phyloP scores from a whole-genome alignment of 2,888 invertebrate genomes.

The Aphrophora alni region DNA sequence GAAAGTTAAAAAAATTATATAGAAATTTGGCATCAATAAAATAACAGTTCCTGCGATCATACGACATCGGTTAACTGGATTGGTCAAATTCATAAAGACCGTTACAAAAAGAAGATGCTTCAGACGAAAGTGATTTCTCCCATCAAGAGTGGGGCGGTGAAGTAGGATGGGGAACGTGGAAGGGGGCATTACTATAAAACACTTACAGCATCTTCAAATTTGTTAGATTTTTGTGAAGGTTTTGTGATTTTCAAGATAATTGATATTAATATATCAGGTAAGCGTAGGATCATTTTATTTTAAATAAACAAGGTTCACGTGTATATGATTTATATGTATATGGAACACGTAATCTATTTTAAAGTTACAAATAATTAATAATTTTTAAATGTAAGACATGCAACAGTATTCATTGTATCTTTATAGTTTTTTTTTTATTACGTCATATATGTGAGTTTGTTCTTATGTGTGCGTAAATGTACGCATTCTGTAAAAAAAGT shows the following conservation, averaged over 20 bases:
- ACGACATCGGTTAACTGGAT: background rate
- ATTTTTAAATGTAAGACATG: no score
- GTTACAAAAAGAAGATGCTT: background rate
- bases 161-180: background rate
- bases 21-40: background rate
- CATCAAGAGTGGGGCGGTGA: background rate
- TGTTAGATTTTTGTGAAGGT: background rate
- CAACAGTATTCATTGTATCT: no score
- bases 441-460: no score
- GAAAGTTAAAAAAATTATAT: background rate
- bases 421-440: no score
- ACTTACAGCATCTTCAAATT: background rate
- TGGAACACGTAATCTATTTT: background rate
- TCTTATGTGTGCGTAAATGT: no score
- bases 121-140: conserved; percentile 1
- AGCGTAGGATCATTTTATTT: background rate
- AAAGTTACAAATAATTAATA: no score
- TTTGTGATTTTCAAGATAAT: background rate
- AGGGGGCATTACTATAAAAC: background rate
- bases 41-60: background rate
- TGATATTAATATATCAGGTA: background rate
- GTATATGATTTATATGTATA: background rate
- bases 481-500: no score
- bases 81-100: background rate
- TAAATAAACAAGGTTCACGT: background rate